Evolutionary conservation across 2,113 vertebrate species (phyloP), one percentile per base, ranked within the genome.

Genomic region (Triplophysa siluroides): DNA sequence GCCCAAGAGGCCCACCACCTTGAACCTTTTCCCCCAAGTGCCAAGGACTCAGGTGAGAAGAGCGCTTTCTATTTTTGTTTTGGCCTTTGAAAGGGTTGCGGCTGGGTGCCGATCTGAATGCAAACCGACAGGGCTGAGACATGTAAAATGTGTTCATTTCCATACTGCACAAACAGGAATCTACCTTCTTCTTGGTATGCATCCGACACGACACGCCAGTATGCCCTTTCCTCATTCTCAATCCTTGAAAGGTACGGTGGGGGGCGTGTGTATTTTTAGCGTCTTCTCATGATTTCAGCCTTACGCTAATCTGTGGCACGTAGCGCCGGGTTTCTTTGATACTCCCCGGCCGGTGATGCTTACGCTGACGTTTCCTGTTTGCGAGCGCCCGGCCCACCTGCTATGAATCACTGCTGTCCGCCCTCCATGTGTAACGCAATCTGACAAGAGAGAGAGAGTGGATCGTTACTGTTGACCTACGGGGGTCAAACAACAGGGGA

Each of bases 21-120:
- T 98, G 87, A 96, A 96, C 91, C 95, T 98, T 84, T 98, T 98
- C 90, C 95, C 96, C 71, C 96, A 97, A 92, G 94, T 95, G 91
- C 95, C 96, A 83, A 93, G 95, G 86, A 95, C 95, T 90, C 96
- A 98, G 96, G 97, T 98, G 90, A 89, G 93, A 23, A 0, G 60
- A 72, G 70, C 52, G 52, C 58, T 56, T 64, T 79, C 70, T 68
- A 11, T 50, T 33, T 24, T 45, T 62, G 26, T 6, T 10, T 38
- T 8, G 33, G 58, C 43, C 29, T 41, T 33, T 26, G n/a, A 38
- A 38, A 38, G 33, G 33, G 33, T 38, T 38, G 33, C 33, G 33
- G n/a, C 10, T 2, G 38, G 62, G 29, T 64, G 65, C 56, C 24
- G 19, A 74, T 69, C 45, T 76, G 45, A 50, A 61, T 43, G 72